Evolutionary conservation across 2,888 invertebrate genomes (phyloP), one percentile per base, ranked within the genome.

Genomic region (Melanostoma scalare): DNA sequence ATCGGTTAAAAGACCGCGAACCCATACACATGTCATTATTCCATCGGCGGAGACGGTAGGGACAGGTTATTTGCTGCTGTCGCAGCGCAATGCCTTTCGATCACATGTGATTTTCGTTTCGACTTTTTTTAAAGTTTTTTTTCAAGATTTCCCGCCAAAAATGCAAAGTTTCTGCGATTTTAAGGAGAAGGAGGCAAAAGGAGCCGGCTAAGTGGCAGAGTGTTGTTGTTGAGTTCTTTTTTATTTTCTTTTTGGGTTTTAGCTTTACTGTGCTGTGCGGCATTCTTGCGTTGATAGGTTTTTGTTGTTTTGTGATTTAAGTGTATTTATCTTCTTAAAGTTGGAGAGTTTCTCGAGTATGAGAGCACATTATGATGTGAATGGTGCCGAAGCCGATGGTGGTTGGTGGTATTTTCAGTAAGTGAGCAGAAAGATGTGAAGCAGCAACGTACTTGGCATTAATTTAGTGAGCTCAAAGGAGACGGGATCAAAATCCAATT

Each of bases 101-200:
- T 75, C 69, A 60, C 63, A 80, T 71, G 63, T 68, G 69, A 36
- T 71, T 55, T 35, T 36, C 60, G 35, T 53, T 53, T n/a, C 44
- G 31, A 9, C 0, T 36, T 35, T 53, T 10, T 10, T 10, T 33
- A 3, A 6, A 6, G 5, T 71, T 31, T 9, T 44, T 69, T 71
- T 53, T 53, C 0, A 53, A 67, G 60, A 61, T 71, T 76, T 81
- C 81, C 81, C 81, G 81, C 81, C 81, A 81, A 81, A 81, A 76
- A 81, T 81, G 72, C 67, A 44, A 76, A 81, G 67, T 55, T 35
- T 30, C 40, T 56, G 36, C 50, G 48, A 53, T 53, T 48, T 10
- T 30, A 30, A 52, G 58, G 33, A 31, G 58, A 40, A 31, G 44
- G 38, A 50, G 46, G n/a, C 4, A 31, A 42, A 42, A 53, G 31